Conservation (phyloP, 2,113 vertebrate genomes). For the Phalacrocorax brasilianus region DNA sequence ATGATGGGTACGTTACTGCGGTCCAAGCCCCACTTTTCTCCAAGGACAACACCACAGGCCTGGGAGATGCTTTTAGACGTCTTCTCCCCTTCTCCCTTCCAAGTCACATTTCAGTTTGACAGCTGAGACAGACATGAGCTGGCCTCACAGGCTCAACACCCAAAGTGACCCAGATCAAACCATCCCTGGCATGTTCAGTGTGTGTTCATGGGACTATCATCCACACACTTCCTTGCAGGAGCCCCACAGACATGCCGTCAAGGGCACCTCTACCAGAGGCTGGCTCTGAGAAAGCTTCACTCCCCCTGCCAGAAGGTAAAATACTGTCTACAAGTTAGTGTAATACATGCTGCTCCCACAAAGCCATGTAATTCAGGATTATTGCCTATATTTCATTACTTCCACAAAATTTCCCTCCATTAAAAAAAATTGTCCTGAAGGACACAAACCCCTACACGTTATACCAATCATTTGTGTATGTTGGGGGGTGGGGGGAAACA, state of each 20-base stretch:
- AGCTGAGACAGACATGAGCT: background rate
- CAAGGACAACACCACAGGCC: background rate
- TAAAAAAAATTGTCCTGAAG: background rate
- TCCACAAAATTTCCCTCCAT: background rate
- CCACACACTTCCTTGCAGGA: background rate
- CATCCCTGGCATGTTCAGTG: background rate
- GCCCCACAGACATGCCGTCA: background rate
- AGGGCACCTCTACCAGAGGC: background rate
- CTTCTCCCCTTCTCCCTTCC: background rate
- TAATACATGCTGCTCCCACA: background rate
- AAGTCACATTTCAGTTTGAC: background rate
- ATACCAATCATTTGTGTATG: background rate
- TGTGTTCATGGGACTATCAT: background rate
- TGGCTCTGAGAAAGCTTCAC: background rate
- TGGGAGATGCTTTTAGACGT: background rate
- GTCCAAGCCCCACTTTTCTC: background rate
- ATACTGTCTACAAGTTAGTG: background rate
- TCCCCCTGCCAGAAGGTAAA: background rate
- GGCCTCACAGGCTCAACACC: background rate
- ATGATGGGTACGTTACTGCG: background rate
- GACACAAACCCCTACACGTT: background rate
- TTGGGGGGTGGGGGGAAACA: background rate
- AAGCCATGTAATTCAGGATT: background rate
- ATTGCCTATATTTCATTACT: background rate
- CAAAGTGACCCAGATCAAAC: background rate